A percentile compares a stretch with the other conserved stretches of the same genome.
Conservation (phyloP, 2,888 invertebrate species). For the Laothoe populi region DNA sequence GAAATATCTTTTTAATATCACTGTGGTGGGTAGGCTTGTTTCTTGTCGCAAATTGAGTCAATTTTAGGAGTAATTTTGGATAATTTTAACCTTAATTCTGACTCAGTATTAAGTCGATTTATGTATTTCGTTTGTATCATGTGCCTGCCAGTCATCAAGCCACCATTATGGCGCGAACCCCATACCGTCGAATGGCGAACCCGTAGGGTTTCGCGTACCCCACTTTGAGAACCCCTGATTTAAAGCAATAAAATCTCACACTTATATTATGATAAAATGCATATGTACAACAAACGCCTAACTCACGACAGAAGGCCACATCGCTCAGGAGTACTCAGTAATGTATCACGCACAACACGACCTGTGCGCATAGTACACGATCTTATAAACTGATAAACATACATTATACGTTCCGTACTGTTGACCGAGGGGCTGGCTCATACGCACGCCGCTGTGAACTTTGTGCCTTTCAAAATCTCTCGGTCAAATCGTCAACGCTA, state of each 20-base stretch:
- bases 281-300: background rate
- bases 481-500: constrained; percentile 42
- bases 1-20: no score
- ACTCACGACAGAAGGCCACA: background rate
- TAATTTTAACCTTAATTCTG: no score
- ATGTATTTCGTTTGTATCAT: no score
- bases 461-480: constrained; percentile 52
- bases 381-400: constrained; percentile 36
- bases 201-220: no score
- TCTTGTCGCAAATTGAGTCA: no score
- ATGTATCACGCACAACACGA: constrained; percentile 29
- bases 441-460: constrained; percentile 40
- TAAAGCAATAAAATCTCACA: background rate
- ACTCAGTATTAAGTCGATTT: no score
- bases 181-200: no score
- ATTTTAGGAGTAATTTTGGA: no score
- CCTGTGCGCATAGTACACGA: constrained; percentile 29
- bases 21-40: no score
- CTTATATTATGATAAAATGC: background rate
- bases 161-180: no score
- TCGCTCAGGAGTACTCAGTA: constrained; percentile 17
- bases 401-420: constrained; percentile 42
- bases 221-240: no score
- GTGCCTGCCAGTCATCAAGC: no score
- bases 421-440: constrained; percentile 32